Base-by-base conservation (phyloP, 2,888 invertebrate genomes). In the Empis stercorea region DNA sequence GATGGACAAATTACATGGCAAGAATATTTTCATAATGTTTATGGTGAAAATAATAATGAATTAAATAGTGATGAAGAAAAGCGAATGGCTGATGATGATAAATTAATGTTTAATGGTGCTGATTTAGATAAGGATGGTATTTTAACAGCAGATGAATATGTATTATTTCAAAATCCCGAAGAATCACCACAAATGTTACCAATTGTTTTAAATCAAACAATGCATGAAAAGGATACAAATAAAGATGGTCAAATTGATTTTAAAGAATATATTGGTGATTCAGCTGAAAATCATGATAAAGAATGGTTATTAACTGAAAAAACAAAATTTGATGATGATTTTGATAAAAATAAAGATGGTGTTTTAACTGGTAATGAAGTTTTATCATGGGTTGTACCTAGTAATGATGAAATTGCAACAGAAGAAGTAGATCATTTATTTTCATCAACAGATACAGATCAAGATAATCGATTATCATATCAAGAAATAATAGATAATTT, bases 401-500 rank as follows among this genome's bases (percentile, higher is more conserved):
- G 87, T 61, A 91, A 89, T 66, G 82, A 84, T 11, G 88, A 91
- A 61, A 85, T 91, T 55, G 93, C 95, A 0, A 76, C 74, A 20
- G 92, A 93, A 58, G 96, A 96, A 70, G 91, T 89, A 1, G 80
- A 83, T 47, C 95, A 96, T 71, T 72, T 96, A 52, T 86, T 96
- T 70, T 83, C 81, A 4, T 73, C 84, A 2, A 81, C 91, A 1
- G 94, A 94, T 67, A 86, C 87, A 56, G 80, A 94, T 69, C 81
- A 82, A 61, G 87, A 94, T 65, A 80, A 82, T 57, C 65, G 79
- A 50, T 72, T 95, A 34, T 79, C 84, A 2, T 87, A 81, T 66
- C 74, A 78, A 2, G 95, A 95, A 74, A 78, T 95, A 41, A 67
- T 92, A 0, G 75, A 78, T 1, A 87, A 92, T 63, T 84, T 93